These are phyloP conservation scores for Callionymus lyra DNA, from an alignment of 2,113 vertebrate genomes.

Conservation along the genomic window DNA sequence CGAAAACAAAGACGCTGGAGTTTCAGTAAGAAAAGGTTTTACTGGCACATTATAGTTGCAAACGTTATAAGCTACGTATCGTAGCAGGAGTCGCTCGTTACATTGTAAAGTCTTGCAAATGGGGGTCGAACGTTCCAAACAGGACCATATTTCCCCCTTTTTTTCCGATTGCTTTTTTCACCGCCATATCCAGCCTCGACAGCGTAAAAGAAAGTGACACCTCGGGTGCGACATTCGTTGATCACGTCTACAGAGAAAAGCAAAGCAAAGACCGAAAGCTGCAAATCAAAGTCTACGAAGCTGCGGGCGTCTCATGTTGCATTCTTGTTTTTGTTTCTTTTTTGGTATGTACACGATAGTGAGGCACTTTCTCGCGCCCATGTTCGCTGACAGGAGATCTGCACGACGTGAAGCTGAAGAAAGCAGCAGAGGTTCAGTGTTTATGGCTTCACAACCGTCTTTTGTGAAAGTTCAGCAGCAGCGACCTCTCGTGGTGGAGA, in stretches of 20 bases:
- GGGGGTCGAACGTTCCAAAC: conserved; percentile 27
- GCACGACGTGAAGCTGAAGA: conserved; percentile 51
- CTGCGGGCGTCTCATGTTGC: conserved; percentile 43
- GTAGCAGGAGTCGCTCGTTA: conserved; percentile 57
- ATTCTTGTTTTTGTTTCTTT: conserved; percentile 27
- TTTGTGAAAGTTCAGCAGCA: conserved; percentile 42
- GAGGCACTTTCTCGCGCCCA: conserved; percentile 54
- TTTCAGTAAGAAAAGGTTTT: conserved; percentile 61
- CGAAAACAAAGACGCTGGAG: no score
- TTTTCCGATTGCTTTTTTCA: conserved; percentile 39
- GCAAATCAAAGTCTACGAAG: conserved; percentile 57
- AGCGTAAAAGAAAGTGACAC: conserved; percentile 26
- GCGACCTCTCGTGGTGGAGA: conserved; percentile 47
- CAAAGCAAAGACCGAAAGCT: conserved; percentile 49
- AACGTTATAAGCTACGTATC: conserved; percentile 56
- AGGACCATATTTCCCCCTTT: conserved; percentile 31
- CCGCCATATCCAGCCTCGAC: conserved; percentile 41
- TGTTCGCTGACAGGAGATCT: conserved; percentile 53
- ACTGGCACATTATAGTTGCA: conserved; percentile 63
- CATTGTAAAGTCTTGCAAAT: conserved; percentile 51
- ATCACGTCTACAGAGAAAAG: conserved; percentile 63
- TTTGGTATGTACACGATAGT: conserved; percentile 59
- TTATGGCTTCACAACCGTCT: conserved; percentile 55
- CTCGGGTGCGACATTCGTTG: conserved; percentile 59
- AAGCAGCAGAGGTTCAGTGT: conserved; percentile 45